These are phyloP conservation scores for Agonopterix subpropinquella DNA, from an alignment of 2,888 invertebrate species.

Conservation along the genomic window DNA sequence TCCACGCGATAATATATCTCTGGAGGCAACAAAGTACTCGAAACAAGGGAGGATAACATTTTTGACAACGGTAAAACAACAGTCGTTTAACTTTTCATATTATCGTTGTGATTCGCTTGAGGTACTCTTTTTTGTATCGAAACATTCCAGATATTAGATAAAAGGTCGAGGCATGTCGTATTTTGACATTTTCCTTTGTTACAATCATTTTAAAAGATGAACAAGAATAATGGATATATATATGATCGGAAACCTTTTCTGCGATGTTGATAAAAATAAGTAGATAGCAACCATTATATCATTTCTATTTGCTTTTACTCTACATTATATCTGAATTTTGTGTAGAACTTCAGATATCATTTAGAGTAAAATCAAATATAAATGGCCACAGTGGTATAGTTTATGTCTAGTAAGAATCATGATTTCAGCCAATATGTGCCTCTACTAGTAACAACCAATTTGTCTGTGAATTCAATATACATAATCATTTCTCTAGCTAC, in stretches of 20 bases:
- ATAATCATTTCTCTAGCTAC: too few relatives aligned
- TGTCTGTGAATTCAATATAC: background rate
- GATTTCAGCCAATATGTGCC: background rate
- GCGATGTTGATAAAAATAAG: too few relatives aligned
- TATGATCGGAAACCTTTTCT: too few relatives aligned
- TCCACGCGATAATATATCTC: conserved; percentile 31
- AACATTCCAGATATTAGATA: background rate
- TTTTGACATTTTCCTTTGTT: background rate
- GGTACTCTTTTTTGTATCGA: background rate
- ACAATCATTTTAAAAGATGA: too few relatives aligned
- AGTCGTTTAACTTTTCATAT: conserved; percentile 54
- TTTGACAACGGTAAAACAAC: conserved; percentile 50
- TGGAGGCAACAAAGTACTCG: conserved; percentile 25
- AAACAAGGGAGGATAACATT: conserved; percentile 32
- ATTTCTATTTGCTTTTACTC: too few relatives aligned
- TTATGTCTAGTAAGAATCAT: background rate
- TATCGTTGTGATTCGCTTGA: conserved; percentile 25
- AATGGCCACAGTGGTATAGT: too few relatives aligned
- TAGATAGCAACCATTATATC: too few relatives aligned
- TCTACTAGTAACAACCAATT: background rate
- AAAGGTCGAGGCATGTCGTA: background rate
- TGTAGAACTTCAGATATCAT: too few relatives aligned
- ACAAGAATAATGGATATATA: too few relatives aligned
- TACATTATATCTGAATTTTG: too few relatives aligned
- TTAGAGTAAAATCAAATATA: too few relatives aligned